A percentile compares a stretch with the other conserved stretches of the same genome.
Conservation (phyloP, 2,797 vertebrate genomes). For the Chaunax sp. region DNA sequence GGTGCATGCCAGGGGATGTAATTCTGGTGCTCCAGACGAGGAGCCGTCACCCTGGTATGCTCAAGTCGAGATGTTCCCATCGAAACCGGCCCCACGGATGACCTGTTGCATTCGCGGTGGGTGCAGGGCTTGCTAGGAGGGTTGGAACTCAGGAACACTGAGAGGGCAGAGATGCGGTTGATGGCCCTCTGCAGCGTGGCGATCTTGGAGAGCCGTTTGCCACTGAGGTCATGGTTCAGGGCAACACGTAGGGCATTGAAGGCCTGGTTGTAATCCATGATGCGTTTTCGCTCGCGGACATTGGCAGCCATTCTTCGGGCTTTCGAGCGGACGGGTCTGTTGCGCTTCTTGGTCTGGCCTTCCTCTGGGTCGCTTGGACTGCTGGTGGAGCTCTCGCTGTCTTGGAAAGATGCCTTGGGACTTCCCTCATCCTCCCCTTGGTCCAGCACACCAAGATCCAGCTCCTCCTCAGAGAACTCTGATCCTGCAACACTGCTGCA, state of each 20-base stretch:
- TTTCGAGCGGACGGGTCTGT: conserved; percentile 88
- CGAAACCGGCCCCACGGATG: conserved; percentile 4
- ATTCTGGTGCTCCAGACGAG: conserved; percentile 66
- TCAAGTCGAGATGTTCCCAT: conserved; percentile 51
- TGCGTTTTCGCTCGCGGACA: conserved; percentile 93
- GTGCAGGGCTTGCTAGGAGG: conserved; percentile 72
- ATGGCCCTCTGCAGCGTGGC: conserved; percentile 93
- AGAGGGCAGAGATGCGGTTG: conserved; percentile 89
- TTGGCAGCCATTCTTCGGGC: conserved; percentile 94
- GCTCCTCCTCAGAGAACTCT: conserved; percentile 83
- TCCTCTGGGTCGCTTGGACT: conserved; percentile 77
- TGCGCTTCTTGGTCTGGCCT: conserved; percentile 81
- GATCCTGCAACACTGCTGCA: conserved; percentile 80
- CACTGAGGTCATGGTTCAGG: conserved; percentile 91
- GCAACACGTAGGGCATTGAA: conserved; percentile 93
- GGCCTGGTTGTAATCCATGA: conserved; percentile 97
- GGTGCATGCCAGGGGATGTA: conserved; percentile 71
- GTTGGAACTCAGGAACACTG: conserved; percentile 86
- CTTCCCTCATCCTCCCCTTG: conserved; percentile 65
- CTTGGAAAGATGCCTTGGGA: conserved; percentile 66
- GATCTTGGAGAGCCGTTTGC: conserved; percentile 96
- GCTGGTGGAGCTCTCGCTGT: conserved; percentile 65
- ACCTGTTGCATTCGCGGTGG: conserved; percentile 77
- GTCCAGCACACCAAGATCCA: conserved; percentile 69
- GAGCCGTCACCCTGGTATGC: conserved; percentile 49